Evolutionary conservation across 2,797 vertebrate genomes (phyloP).

Genomic region (Capromys pilorides): DNA sequence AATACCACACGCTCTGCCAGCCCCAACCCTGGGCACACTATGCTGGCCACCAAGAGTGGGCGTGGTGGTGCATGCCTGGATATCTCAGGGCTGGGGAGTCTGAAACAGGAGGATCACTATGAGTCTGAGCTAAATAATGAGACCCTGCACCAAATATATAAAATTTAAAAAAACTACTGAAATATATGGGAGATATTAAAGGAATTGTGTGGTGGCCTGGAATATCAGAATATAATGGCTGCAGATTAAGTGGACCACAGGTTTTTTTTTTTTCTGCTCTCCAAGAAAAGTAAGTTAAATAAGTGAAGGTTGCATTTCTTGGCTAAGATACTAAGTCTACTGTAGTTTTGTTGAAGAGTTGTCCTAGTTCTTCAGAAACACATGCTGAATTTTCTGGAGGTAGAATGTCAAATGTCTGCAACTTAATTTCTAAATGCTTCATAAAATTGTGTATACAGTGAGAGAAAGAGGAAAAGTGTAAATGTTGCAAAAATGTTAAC

Average conservation of each 20-base stretch:
- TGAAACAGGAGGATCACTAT: too few species aligned
- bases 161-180: not conserved
- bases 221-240: not conserved
- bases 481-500: not conserved
- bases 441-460: not conserved
- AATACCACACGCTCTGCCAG: too few species aligned
- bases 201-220: not conserved
- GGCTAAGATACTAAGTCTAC: not conserved
- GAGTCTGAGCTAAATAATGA: too few species aligned
- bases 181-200: not conserved
- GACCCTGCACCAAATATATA: too few species aligned
- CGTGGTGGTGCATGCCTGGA: too few species aligned
- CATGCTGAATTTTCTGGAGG: not conserved
- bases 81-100: too few species aligned
- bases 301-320: constrained; percentile 5
- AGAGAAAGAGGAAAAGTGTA: not conserved
- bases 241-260: too few species aligned
- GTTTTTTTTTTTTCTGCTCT: too few species aligned
- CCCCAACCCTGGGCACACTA: too few species aligned
- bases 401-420: not conserved
- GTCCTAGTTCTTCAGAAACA: not conserved
- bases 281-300: not conserved
- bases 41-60: too few species aligned
- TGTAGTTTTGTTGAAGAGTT: not conserved
- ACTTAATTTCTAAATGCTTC: constrained; percentile 2